Evolutionary conservation across 1,140 invertebrate species (phyloP), one percentile per base, ranked within the genome.

Genomic region (Heterodera schachtii): DNA sequence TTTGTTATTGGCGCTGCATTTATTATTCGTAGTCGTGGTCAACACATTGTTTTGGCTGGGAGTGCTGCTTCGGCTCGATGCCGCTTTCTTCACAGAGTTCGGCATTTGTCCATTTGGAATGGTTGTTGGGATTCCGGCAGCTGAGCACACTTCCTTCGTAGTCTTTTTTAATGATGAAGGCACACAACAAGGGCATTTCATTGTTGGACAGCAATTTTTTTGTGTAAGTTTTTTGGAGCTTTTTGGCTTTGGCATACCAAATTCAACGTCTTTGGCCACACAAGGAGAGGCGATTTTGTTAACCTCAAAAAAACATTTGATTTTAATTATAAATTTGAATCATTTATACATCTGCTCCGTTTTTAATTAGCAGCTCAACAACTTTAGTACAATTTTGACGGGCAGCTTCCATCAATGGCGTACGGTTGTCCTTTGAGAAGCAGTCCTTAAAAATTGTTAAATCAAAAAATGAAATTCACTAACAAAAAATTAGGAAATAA

Each of bases 361-460:
- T 89, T 67, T 86, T 87, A 70, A 92, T 89, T 21, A 92, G 88
- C 80, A 90, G 91, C 82, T 91, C 90, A 21, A 92, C 90, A 73
- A 92, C 91, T 82, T 89, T 89, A 21, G 90, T 78, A 84, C 92
- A 90, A n/a, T 92, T 91, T 77, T 91, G 89, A 74, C 91, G 87
- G 5, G 90, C 89, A 71, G 92, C 92, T 83, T 92, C 92, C 92
- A 92, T 92, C 75, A 92, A 78, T 6, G 92, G 90, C 46, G 91
- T 92, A 69, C 91, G 82, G 19, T 91, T 92, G 73, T 91, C 92
- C 80, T 91, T 90, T 31, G 84, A 87, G 47, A 84, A 79, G 67
- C 83, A 84, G 70, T 88, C 78, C 83, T 86, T 16, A 21, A 73
- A 47, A 85, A 49, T 49, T 41, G 7, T 77, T 19, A 19, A 8